phyloP scores from a whole-genome alignment of 2,888 invertebrate genomes.

The Malacosoma neustria region DNA sequence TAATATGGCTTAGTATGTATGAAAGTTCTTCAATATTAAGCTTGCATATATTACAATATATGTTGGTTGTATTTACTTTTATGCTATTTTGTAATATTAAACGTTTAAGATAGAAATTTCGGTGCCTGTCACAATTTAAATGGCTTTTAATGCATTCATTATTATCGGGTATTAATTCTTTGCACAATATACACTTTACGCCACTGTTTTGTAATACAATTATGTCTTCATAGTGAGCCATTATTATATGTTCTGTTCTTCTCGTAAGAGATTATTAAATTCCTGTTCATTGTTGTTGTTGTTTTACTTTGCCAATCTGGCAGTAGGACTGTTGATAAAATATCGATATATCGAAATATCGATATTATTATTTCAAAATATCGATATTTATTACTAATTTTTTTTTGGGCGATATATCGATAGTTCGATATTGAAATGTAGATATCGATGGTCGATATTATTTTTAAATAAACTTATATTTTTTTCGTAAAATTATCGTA shows the following conservation, averaged over 20 bases:
- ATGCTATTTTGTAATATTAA: slow-evolving; percentile 28
- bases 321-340: too few relatives aligned
- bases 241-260: slow-evolving; percentile 6
- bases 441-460: too few relatives aligned
- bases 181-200: slow-evolving; percentile 29
- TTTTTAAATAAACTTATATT: too few relatives aligned
- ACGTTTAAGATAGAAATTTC: slow-evolving; percentile 18
- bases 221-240: slow-evolving; percentile 35
- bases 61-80: slow-evolving; percentile 7
- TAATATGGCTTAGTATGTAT: slow-evolving; percentile 19
- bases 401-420: too few relatives aligned
- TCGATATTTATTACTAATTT: too few relatives aligned
- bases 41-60: slow-evolving; percentile 28
- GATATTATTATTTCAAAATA: too few relatives aligned
- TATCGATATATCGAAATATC: too few relatives aligned
- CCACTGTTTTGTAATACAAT: slow-evolving; percentile 17
- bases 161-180: slow-evolving; percentile 17
- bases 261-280: too few relatives aligned
- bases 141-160: slow-evolving; percentile 22
- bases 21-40: slow-evolving; percentile 9
- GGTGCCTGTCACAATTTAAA: slow-evolving; percentile 21
- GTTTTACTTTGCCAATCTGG: too few relatives aligned
- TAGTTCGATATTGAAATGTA: too few relatives aligned
- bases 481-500: too few relatives aligned
- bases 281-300: too few relatives aligned